phyloP scores from a whole-genome alignment of 2,888 invertebrate genomes.

The Creontiades dilutus region DNA sequence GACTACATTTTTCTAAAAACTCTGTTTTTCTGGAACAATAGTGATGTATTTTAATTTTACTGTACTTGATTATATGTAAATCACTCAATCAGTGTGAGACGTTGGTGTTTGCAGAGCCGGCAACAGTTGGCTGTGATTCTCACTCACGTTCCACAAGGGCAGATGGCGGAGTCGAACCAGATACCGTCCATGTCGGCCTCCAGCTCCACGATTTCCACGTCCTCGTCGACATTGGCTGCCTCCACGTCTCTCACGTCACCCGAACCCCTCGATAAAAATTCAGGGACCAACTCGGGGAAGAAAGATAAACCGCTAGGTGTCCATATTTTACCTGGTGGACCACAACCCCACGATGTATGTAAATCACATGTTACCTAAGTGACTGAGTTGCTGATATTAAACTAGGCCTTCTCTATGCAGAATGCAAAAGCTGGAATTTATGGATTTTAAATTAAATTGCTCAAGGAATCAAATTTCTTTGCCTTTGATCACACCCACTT shows the following conservation, averaged over 20 bases:
- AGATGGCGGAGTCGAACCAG: not conserved
- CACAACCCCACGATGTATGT: conserved; percentile 41
- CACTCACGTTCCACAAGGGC: conserved; percentile 48
- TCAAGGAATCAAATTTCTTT: too few relatives aligned
- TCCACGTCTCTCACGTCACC: not conserved
- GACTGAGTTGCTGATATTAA: not conserved
- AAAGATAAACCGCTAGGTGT: conserved; percentile 49
- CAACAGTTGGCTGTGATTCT: conserved; percentile 48
- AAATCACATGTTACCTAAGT: not conserved
- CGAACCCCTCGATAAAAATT: not conserved
- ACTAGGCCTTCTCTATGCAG: too few relatives aligned
- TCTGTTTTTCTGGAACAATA: too few relatives aligned
- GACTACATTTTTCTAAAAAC: too few relatives aligned
- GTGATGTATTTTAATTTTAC: too few relatives aligned
- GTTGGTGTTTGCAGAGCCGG: conserved; percentile 35
- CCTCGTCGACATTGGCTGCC: conserved; percentile 50
- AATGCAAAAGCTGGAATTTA: too few relatives aligned
- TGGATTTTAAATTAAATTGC: too few relatives aligned
- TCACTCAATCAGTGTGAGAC: too few relatives aligned
- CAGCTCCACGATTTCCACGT: conserved; percentile 56
- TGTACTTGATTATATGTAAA: too few relatives aligned
- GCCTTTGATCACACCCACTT: too few relatives aligned
- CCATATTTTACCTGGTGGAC: conserved; percentile 36
- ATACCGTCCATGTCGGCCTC: conserved; percentile 44
- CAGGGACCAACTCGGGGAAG: not conserved